A percentile compares a stretch with the other conserved stretches of the same genome.
These are phyloP conservation scores for Cygnus atratus DNA, from an alignment of 2,113 vertebrate genomes.

Conservation along the genomic window DNA sequence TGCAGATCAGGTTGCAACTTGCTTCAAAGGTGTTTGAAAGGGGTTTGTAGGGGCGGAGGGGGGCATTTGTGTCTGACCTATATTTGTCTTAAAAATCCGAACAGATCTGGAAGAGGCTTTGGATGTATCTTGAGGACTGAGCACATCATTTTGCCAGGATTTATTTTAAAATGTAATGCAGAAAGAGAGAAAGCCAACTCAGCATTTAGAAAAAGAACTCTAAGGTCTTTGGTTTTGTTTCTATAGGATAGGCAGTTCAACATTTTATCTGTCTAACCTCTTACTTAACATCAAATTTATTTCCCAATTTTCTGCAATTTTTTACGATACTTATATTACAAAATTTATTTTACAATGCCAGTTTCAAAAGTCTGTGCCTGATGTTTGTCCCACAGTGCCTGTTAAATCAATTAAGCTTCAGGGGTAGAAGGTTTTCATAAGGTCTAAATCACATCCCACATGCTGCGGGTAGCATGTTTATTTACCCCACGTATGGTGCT, in stretches of 20 bases:
- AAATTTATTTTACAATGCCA: background rate
- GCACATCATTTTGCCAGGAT: background rate
- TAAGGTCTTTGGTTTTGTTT: background rate
- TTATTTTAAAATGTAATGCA: background rate
- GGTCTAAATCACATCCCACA: background rate
- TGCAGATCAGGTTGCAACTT: background rate
- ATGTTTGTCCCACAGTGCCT: background rate
- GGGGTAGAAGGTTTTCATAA: background rate
- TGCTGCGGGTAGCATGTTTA: background rate
- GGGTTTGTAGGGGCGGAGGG: no score
- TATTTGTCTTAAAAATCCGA: rapidly evolving
- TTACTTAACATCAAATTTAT: background rate
- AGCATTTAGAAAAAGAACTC: background rate
- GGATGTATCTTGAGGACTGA: background rate
- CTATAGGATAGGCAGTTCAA: background rate
- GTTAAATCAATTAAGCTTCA: background rate
- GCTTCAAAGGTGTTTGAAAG: background rate
- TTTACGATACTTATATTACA: background rate
- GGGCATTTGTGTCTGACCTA: background rate
- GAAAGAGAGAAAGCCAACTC: background rate
- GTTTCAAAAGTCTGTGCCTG: background rate
- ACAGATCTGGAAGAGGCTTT: background rate
- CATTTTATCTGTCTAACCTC: background rate
- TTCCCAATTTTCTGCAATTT: background rate
- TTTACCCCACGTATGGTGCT: background rate